Conservation (phyloP, 1,140 invertebrate genomes). For the Leptopilina boulardi region DNA sequence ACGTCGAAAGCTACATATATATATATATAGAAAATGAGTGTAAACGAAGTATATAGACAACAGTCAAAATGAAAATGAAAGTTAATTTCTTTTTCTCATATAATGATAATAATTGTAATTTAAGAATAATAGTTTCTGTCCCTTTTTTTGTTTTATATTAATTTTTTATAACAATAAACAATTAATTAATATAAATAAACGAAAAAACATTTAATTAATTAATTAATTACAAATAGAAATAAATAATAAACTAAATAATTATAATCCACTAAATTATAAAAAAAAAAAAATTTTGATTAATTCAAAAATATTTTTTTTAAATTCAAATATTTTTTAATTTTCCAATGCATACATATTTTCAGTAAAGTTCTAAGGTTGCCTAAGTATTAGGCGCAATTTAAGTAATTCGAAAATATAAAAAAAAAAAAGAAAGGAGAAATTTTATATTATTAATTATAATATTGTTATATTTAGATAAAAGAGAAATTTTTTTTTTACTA, state of each 20-base stretch:
- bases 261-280: too few relatives aligned
- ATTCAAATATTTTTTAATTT: background rate
- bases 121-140: too few relatives aligned
- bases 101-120: background rate
- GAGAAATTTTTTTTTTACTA: too few relatives aligned
- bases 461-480: too few relatives aligned
- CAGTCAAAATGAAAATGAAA: background rate
- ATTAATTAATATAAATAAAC: too few relatives aligned
- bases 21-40: background rate
- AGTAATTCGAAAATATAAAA: background rate
- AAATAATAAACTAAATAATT: too few relatives aligned
- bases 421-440: too few relatives aligned
- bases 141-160: too few relatives aligned
- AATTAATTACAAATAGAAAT: too few relatives aligned
- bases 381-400: background rate
- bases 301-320: background rate
- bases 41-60: conserved; percentile 23
- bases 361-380: background rate
- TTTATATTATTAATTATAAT: too few relatives aligned
- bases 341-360: background rate
- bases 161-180: too few relatives aligned
- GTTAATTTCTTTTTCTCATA: conserved; percentile 5
- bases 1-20: conserved; percentile 41
- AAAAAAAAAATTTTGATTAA: background rate
- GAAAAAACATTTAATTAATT: too few relatives aligned